phyloP scores from a whole-genome alignment of 2,888 invertebrate genomes.

The Metacarcinus magister region DNA sequence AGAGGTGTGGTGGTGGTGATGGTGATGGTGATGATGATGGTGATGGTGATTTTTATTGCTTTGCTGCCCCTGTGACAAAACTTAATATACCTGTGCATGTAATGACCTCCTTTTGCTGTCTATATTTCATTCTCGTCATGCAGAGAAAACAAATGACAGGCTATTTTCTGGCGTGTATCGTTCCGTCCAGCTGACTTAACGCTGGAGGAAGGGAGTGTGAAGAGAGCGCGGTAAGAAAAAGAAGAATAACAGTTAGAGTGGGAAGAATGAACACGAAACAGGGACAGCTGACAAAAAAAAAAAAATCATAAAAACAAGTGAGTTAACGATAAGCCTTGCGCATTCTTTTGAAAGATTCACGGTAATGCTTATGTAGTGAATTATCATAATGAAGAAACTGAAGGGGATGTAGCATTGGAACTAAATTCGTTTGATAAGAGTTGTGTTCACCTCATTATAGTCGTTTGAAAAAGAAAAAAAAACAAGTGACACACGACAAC shows the following conservation, averaged over 20 bases:
- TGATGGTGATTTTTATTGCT: not conserved
- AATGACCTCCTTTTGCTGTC: not conserved
- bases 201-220: not conserved
- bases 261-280: not conserved
- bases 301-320: not conserved
- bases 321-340: not conserved
- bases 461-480: not conserved
- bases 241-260: not conserved
- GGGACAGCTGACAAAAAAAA: not conserved
- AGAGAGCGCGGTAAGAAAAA: not conserved
- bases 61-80: not conserved
- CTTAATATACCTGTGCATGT: not conserved
- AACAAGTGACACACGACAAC: not conserved
- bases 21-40: not conserved
- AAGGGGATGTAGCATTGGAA: not conserved
- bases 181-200: not conserved
- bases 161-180: not conserved
- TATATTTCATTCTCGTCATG: not conserved
- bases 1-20: not conserved
- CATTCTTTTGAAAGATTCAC: not conserved
- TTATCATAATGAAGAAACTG: not conserved
- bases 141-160: not conserved
- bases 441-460: not conserved
- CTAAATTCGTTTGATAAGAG: not conserved
- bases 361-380: not conserved